Evolutionary conservation across 2,113 vertebrate species (phyloP), one percentile per base, ranked within the genome.

Genomic region (Micromys minutus): DNA sequence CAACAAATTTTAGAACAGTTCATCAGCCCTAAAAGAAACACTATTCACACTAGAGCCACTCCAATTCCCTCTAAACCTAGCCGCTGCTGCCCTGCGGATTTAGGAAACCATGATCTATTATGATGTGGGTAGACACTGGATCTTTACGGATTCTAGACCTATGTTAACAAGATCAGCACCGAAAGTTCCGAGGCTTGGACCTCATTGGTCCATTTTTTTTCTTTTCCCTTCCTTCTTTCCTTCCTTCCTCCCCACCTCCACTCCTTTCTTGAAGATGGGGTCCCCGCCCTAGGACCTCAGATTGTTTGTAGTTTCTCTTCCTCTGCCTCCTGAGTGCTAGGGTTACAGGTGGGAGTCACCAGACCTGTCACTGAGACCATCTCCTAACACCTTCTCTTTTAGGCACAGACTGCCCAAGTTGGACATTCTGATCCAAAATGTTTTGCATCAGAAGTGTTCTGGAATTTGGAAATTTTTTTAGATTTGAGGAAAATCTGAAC

Each of bases 151-250:
- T 8, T 16, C 59, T 61, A 8, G 36, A 13, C 31, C 59, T 39
- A 16, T 34, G 24, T n/a, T 4, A 1, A 0, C 3, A 24, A 31
- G 5, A 16, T 16, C 22, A 17, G 7, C 29, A 7, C 26, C 2
- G 24, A 29, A 0, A 4, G 26, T 3, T 16, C 61, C 2, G 5
- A 39, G 39, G 13, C 29, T 11, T 11, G 26, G 5, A 50, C 17
- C 47, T 26, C 65, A 87, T 1, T 71, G 34, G 2, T 29, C 80
- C 47, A 42, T 55, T 1, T 80, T 24, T 11, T 29, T 42, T 26
- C 9, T 42, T 24, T 31, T 17, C 15, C 26, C 15, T 63, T 63
- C 24, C 31, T 24, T 50, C 19, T 10, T 65, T 36, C 17, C 10
- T 50, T 50, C 45, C 31, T 47, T 15, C 17, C 34, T 13, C 8